Conservation (phyloP, 2,113 vertebrate species). For the Boulengeromyrus knoepffleri region DNA sequence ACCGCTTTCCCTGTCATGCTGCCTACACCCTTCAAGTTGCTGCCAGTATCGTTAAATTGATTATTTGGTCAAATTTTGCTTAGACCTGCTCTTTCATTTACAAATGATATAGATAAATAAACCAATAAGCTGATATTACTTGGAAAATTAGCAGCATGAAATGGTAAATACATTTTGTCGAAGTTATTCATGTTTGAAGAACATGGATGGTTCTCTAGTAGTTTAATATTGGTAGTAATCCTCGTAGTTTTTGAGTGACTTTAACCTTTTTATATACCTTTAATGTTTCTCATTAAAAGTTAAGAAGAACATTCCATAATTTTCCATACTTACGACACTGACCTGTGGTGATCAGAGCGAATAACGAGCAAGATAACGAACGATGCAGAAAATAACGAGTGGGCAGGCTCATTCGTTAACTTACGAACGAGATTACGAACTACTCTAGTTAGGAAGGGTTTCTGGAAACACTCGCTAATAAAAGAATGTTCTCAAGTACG, state of each 20-base stretch:
- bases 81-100: neutral
- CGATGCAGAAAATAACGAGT: neutral
- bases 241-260: neutral
- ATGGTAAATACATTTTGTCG: neutral
- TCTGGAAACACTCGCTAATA: neutral
- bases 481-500: neutral
- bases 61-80: neutral
- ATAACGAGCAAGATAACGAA: neutral
- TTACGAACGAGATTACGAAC: neutral
- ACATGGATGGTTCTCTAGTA: neutral
- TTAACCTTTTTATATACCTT: neutral
- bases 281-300: neutral
- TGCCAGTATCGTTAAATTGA: conserved; percentile 42
- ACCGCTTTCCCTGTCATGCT: neutral
- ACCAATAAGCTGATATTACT: neutral
- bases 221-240: neutral
- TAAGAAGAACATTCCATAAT: neutral
- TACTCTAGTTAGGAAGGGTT: neutral
- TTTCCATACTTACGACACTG: neutral
- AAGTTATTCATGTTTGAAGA: neutral
- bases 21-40: conserved; percentile 46
- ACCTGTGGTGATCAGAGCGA: neutral
- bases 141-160: neutral
- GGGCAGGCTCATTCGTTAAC: neutral
- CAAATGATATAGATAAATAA: neutral